Conservation (phyloP, 2,888 invertebrate species). For the Scaptomyza parva region DNA sequence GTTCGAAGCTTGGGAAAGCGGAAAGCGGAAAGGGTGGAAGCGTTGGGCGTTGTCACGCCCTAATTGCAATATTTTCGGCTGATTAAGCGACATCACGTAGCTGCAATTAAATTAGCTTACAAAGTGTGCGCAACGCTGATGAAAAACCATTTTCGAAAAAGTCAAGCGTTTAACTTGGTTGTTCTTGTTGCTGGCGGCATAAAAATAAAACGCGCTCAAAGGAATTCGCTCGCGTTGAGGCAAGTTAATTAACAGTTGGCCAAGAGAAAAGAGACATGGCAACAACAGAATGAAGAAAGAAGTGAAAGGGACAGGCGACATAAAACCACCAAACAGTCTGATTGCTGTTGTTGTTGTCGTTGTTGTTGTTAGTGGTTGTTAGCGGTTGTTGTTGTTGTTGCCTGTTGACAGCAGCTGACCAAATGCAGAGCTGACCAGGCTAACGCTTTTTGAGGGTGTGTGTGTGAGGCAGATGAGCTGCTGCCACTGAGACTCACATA, state of each 20-base stretch:
- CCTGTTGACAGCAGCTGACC: conserved; percentile 68
- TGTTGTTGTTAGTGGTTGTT: no score
- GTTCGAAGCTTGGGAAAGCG: not conserved
- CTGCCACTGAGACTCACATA: conserved; percentile 31
- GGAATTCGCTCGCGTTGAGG: conserved; percentile 63
- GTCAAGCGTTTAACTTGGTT: conserved; percentile 69
- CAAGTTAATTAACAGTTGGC: conserved; percentile 76
- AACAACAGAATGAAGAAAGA: conserved; percentile 25
- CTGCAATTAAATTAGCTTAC: conserved; percentile 76
- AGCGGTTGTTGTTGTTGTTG: conserved; percentile 22
- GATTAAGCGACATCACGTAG: conserved; percentile 71
- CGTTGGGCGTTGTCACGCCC: conserved; percentile 43
- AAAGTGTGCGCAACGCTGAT: conserved; percentile 57
- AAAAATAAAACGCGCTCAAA: conserved; percentile 72
- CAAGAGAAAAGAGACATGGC: conserved; percentile 54
- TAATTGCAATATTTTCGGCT: conserved; percentile 60
- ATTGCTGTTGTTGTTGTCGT: conserved; percentile 22
- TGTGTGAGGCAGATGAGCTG: conserved; percentile 2
- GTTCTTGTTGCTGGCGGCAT: conserved; percentile 30
- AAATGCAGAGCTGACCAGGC: conserved; percentile 71
- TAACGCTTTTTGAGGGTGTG: conserved; percentile 40
- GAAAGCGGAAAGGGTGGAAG: not conserved
- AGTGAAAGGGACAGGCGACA: conserved; percentile 29
- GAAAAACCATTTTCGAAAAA: conserved; percentile 65
- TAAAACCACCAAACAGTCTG: conserved; percentile 61